These are phyloP conservation scores for Ruditapes philippinarum DNA, from an alignment of 1,140 invertebrate species.

Conservation along the genomic window DNA sequence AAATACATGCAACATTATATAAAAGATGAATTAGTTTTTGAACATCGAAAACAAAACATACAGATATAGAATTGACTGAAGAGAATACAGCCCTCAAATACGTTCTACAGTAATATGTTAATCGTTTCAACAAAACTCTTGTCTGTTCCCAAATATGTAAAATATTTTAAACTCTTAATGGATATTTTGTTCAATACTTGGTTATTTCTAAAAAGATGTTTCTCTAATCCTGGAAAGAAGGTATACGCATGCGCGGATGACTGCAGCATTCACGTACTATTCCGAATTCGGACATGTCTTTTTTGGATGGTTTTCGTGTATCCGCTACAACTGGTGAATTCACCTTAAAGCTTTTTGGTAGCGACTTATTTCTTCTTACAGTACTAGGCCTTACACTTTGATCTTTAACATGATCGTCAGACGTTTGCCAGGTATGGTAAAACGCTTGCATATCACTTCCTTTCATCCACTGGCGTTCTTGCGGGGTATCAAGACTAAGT, in stretches of 20 bases:
- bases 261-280: constrained; percentile 47
- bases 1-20: no score
- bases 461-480: constrained; percentile 34
- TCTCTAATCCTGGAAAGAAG: not conserved
- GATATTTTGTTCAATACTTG: no score
- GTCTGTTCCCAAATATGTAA: no score
- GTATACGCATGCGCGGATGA: constrained; percentile 51
- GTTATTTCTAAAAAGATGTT: no score
- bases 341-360: not conserved
- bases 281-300: constrained; percentile 28
- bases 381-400: constrained; percentile 39
- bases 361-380: not conserved
- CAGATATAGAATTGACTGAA: no score
- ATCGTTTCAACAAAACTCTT: no score
- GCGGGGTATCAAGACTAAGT: not conserved
- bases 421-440: constrained; percentile 45
- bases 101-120: no score
- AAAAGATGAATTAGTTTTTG: no score
- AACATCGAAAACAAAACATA: no score
- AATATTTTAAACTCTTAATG: no score
- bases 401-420: constrained; percentile 48
- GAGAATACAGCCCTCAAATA: no score
- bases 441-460: constrained; percentile 47
- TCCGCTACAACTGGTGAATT: not conserved
- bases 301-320: not conserved